Evolutionary conservation across 1,140 invertebrate genomes (phyloP), one percentile per base, ranked within the genome.

Genomic region (Zaprionus tsacasi): DNA sequence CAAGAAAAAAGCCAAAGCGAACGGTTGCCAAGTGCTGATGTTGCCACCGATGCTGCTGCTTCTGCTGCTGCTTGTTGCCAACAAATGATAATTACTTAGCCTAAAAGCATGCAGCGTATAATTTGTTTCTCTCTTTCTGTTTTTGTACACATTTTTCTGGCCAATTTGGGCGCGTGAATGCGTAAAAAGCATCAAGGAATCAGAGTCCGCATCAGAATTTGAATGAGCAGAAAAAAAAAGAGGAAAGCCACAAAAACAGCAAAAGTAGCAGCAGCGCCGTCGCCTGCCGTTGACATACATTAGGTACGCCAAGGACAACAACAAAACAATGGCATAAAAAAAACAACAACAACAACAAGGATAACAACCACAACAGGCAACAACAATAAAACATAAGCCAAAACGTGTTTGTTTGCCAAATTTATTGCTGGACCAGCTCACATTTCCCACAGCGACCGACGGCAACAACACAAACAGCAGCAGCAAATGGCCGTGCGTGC

Each of bases 331-430:
- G 56, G 8, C 59, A 72, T 3, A n/a, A 7, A n/a, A n/a, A 13
- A 38, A 59, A 27, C 36, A 59, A 12, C 36, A 63, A 25, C 27
- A 10, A 15, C 27, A 25, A 15, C 33, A 15, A 55, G 1, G 12
- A 15, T 58, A 43, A 56, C 61, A 67, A 61, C 63, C 71, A 67
- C 71, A 76, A 76, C 40, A n/a, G 7, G 27, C 66, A 52, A 60
- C 73, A 76, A 67, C 63, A 76, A 72, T 76, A 76, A 76, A 76
- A 72, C 74, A 76, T 76, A 76, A 76, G 69, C 74, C 74, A 75
- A 88, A 89, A 87, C 78, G 74, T 88, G 83, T 88, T 88, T 88
- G 83, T 69, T 76, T 83, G 83, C 83, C 83, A 88, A 88, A 88
- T 89, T 82, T 88, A 88, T 83, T 87, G 71, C 69, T 78, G 74